Evolutionary conservation across 2,888 invertebrate species (phyloP).

Genomic region (Erebia ligea): DNA sequence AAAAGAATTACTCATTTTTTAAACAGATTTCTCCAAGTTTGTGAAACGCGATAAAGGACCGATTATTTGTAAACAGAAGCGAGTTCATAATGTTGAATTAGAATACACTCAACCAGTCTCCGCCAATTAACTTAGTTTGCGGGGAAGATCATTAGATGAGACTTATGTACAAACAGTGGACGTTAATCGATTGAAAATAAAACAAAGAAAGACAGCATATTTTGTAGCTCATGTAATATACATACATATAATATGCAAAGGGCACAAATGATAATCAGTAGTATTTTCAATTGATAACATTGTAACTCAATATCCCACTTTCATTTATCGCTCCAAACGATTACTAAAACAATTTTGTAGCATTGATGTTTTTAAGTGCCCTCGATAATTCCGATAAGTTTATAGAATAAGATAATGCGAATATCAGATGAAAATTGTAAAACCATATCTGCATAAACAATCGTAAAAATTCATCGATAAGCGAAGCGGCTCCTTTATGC

Average conservation of each 20-base stretch:
- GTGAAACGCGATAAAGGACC: not conserved
- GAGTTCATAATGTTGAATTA: no score
- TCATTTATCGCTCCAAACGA: slow-evolving; percentile 16
- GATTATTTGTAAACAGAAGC: not conserved
- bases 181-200: no score
- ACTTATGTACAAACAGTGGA: no score
- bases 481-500: not conserved
- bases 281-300: slow-evolving; percentile 13
- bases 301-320: slow-evolving; percentile 8
- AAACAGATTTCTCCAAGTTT: not conserved
- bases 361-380: slow-evolving; percentile 21
- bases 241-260: no score
- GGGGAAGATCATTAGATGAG: no score
- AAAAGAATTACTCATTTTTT: slow-evolving; percentile 13
- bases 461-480: slow-evolving; percentile 20
- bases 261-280: not conserved
- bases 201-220: not conserved
- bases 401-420: not conserved
- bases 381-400: slow-evolving; percentile 23
- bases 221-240: not conserved
- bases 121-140: no score
- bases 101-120: no score
- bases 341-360: slow-evolving; percentile 22
- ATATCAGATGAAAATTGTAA: slow-evolving; percentile 26
- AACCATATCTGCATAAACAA: slow-evolving; percentile 24